Base-by-base conservation (phyloP, 2,797 vertebrate species). In the Ibycter americanus region DNA sequence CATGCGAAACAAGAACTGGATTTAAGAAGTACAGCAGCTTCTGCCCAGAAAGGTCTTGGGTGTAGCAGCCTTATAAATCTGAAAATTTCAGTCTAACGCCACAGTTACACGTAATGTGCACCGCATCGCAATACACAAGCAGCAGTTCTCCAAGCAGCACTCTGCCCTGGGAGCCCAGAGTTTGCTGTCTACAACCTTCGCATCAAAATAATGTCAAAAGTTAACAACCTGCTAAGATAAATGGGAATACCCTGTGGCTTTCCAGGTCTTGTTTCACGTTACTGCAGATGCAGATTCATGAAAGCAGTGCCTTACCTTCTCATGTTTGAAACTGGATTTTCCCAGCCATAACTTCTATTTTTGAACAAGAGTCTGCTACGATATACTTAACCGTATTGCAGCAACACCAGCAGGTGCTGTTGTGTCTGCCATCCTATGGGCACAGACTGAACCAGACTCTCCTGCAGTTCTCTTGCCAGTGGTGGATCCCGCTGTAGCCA, bases 91-190 rank as follows among this genome's bases (percentile, higher is more conserved):
- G 36, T 21, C 44, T 31, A 76, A 11, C 19, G 79, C 66, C 76
- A 51, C 4, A 26, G 21, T 55, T 31, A 9, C 0, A 17, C 23
- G 49, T 29, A 65, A 82, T 5, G 23, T 3, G 2, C 1, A 0
- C 2, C 19, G 52, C 49, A 68, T 23, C 66, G 72, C 55, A 87
- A 65, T 4, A 40, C 20, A 74, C 5, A 63, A 63, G 47, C 25
- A 61, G 31, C 49, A 65, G 52, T n/a, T 34, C 27, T 61, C 23
- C 6, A 32, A 26, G 54, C 1, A 66, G 38, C 38, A 38, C 38
- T 52, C 55, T 70, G 49, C 54, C 56, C 2, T 12, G 36, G 83
- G 29, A 90, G 59, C 63, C 55, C 23, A 25, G 26, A 38, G 38
- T 68, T 49, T 72, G 15, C 17, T 67, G 14, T 36, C 62, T 34